Evolutionary conservation across 2,113 vertebrate genomes (phyloP), one percentile per base, ranked within the genome.

Genomic region (Laterallus jamaicensis): DNA sequence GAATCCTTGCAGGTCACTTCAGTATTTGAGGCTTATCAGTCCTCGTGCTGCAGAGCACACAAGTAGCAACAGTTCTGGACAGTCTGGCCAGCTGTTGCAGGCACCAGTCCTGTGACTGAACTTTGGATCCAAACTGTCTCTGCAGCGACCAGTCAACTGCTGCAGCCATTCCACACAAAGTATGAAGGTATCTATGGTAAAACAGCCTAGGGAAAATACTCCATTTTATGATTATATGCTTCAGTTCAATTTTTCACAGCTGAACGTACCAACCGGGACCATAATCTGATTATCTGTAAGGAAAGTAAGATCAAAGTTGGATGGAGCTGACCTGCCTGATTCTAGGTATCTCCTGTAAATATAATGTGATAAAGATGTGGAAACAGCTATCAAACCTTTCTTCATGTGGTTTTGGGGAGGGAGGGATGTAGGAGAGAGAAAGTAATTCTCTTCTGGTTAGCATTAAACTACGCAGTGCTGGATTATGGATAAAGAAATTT

Each of bases 401-500:
- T 82, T 64, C 9, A 8, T 0, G 14, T 21, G 15, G 26, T 42
- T 80, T 29, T 42, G 11, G 70, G 25, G 15, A 39, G 42, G 70
- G 28, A 39, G 31, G 50, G 25, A 58, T 67, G 25, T 24, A 21
- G 26, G 15, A 88, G 42, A 85, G 10, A 88, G n/a, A 25, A 60
- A 71, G 28, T 16, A 25, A 5, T 71, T 84, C 37, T 81, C 22
- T 62, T 92, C 77, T 69, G 19, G 44, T 76, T 86, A 58, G 44
- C 31, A 17, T 54, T 85, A 79, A 86, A 79, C 24, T 56, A 12
- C 1, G 2, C 24, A 44, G 13, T 84, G 28, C 9, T 80, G 39
- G 54, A 29, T 85, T 88, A 37, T 29, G 29, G 77, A 73, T 92
- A 55, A 73, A 90, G 88, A 88, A 88, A 59, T 71, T 32, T 19